Conservation (phyloP, 2,888 invertebrate species). For the Villa cingulata region DNA sequence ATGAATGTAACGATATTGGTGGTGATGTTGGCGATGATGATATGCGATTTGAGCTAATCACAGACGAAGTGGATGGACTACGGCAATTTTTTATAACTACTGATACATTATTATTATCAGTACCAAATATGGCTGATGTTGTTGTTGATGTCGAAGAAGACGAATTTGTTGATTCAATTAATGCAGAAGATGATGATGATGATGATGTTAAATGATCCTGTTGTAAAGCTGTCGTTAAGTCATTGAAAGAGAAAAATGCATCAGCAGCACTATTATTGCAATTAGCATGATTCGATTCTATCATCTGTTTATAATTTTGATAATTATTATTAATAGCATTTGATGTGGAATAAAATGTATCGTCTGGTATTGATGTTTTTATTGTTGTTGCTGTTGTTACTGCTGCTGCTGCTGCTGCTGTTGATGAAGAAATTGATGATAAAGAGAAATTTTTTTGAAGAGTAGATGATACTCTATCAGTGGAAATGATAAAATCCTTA, state of each 20-base stretch:
- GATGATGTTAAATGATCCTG: conserved; percentile 13
- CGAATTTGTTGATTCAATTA: neutral
- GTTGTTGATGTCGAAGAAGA: conserved; percentile 23
- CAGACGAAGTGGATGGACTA: conserved; percentile 6
- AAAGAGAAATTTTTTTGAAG: conserved; percentile 11
- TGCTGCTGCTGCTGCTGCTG: conserved; percentile 8
- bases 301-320: conserved; percentile 6
- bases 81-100: conserved; percentile 8
- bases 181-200: conserved; percentile 13
- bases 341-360: neutral
- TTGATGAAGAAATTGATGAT: conserved; percentile 12
- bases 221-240: conserved; percentile 16
- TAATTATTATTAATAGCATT: conserved; percentile 1
- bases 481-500: neutral
- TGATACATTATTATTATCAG: conserved; percentile 9
- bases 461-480: neutral
- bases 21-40: conserved; percentile 12
- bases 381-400: conserved; percentile 8
- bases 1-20: conserved; percentile 10
- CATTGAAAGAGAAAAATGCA: conserved; percentile 16
- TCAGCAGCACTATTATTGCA: conserved; percentile 4
- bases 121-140: conserved; percentile 15
- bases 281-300: conserved; percentile 10
- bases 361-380: conserved; percentile 1
- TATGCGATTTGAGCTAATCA: conserved; percentile 10